Base-by-base conservation (phyloP, 2,888 invertebrate species). In the Drymonia ruficornis region DNA sequence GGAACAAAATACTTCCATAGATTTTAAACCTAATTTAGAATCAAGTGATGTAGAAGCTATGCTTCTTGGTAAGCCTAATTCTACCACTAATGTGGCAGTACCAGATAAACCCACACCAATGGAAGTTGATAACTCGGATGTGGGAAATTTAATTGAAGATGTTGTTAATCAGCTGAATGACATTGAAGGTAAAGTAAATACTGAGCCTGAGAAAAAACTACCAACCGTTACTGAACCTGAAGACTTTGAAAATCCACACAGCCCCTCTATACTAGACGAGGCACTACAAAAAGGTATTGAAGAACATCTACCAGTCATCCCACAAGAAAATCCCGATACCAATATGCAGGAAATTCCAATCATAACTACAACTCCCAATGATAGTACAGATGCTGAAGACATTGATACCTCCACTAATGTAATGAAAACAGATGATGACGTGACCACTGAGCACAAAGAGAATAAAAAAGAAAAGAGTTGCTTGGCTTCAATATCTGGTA, bases 11-110 rank as follows among this genome's bases (percentile, higher is more conserved):
- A 76, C 50, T 67, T 63, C 79, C 42, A 63, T 76, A 61, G 81
- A 78, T 53, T 80, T 76, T 61, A 86, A 87, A 76, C 56, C 78
- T 40, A 86, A 78, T 65, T 71, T 90, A 62, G 87, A 88, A 63
- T 87, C 90, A 3, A 89, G 81, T 69, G 92, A 92, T 83, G 91
- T 91, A 11, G 92, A 92, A 77, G 90, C 91, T 7, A 92, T 91
- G 84, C 82, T 92, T 13, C 77, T 91, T 36, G 91, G 90, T 12
- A 88, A 90, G 50, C 29, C 80, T 40, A 76, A 76, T 61, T 53
- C 67, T 8, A 52, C 54, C 13, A 66, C 60, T 53, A 78, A 80
- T 63, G 11, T 15, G 29, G 48, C 66, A 19, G 75, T 23, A 7
- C 23, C 23, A 23, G 23, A 23, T 0, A 23, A 74, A 58, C 46